Conservation (phyloP, 2,797 vertebrate genomes). For the Denticeps clupeoides region DNA sequence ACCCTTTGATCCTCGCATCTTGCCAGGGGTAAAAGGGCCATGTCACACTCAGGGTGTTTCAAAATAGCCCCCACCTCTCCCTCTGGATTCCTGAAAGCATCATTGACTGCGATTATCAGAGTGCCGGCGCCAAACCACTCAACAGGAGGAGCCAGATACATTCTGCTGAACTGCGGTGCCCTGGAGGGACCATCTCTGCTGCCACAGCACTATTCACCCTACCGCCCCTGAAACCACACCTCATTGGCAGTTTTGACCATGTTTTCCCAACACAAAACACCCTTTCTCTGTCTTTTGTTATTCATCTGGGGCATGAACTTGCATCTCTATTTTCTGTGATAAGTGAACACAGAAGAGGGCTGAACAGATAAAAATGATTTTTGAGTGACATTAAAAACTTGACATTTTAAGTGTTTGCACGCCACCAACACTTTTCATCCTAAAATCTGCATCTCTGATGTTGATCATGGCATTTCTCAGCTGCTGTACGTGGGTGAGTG, state of each 20-base stretch:
- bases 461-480: too few relatives aligned
- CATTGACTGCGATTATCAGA: slow-evolving; percentile 93
- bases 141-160: slow-evolving; percentile 13
- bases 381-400: too few relatives aligned
- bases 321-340: too few relatives aligned
- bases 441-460: too few relatives aligned
- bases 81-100: slow-evolving; percentile 75
- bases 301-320: slow-evolving; percentile 50
- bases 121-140: slow-evolving; percentile 65
- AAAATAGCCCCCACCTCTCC: slow-evolving; percentile 63
- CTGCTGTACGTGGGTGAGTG: too few relatives aligned
- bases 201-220: slow-evolving; percentile 36
- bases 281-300: too few relatives aligned
- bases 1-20: slow-evolving; percentile 83
- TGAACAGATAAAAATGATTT: too few relatives aligned
- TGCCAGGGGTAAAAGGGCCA: slow-evolving; percentile 84
- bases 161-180: slow-evolving; percentile 36
- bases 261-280: neutral
- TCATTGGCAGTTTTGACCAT: too few relatives aligned
- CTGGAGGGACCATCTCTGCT: slow-evolving; percentile 55
- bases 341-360: too few relatives aligned
- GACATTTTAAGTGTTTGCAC: too few relatives aligned
- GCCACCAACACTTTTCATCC: too few relatives aligned
- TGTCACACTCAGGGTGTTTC: slow-evolving; percentile 98
- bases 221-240: slow-evolving; percentile 2